These are phyloP conservation scores for Helicoverpa assulta DNA, from an alignment of 2,888 invertebrate genomes.

Conservation along the genomic window DNA sequence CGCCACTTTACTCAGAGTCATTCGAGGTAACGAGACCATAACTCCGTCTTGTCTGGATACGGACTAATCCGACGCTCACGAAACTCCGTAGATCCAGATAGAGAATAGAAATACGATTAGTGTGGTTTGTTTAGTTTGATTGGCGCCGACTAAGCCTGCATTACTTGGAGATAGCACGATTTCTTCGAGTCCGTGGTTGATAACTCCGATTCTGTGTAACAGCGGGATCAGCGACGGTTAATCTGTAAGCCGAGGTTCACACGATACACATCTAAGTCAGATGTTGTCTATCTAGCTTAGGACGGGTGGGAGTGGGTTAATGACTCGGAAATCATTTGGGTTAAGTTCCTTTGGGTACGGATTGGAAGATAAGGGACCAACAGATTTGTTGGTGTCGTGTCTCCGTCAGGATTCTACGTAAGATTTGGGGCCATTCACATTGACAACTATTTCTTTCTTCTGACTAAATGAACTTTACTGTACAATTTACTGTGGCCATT, in stretches of 20 bases:
- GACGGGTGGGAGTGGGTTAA: conserved; percentile 86
- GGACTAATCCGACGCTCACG: conserved; percentile 83
- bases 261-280: conserved; percentile 88
- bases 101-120: conserved; percentile 88
- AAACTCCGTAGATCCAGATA: conserved; percentile 83
- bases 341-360: conserved; percentile 85
- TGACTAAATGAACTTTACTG: background rate
- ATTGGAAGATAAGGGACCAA: conserved; percentile 87
- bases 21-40: conserved; percentile 87
- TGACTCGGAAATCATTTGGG: conserved; percentile 90
- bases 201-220: conserved; percentile 86
- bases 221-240: conserved; percentile 81
- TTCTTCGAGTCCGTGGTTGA: conserved; percentile 87
- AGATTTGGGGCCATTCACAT: conserved; percentile 54
- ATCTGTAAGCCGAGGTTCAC: conserved; percentile 86
- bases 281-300: conserved; percentile 90
- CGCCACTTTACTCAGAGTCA: conserved; percentile 76
- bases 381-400: conserved; percentile 87
- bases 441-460: conserved; percentile 29
- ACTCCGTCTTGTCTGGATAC: conserved; percentile 83
- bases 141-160: conserved; percentile 86
- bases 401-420: conserved; percentile 66
- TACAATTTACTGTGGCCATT: background rate
- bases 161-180: conserved; percentile 88
- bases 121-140: conserved; percentile 89